Conservation (phyloP, 2,888 invertebrate genomes). For the Marronus borbonicus region DNA sequence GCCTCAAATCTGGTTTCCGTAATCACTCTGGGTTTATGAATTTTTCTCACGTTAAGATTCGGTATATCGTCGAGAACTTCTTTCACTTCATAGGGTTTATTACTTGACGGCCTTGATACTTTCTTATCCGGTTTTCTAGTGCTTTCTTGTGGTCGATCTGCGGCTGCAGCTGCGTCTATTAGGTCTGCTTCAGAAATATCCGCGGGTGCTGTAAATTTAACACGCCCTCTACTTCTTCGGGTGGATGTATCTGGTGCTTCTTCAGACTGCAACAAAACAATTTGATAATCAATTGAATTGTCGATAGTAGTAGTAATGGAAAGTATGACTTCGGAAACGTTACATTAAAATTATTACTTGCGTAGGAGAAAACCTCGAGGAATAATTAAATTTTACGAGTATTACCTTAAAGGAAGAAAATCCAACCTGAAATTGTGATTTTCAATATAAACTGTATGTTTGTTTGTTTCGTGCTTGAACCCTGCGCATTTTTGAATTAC, state of each 20-base stretch:
- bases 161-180: constrained; percentile 53
- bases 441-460: too few species aligned
- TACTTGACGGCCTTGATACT: constrained; percentile 55
- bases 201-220: constrained; percentile 64
- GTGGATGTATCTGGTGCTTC: constrained; percentile 58
- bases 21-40: constrained; percentile 62
- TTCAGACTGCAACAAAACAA: constrained; percentile 53
- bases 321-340: neutral
- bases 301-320: neutral
- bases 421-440: too few species aligned
- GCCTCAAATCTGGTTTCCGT: constrained; percentile 65
- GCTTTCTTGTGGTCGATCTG: constrained; percentile 36
- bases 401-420: too few species aligned
- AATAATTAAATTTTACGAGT: too few species aligned
- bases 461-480: too few species aligned
- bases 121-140: constrained; percentile 56
- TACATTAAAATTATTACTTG: neutral
- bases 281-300: too few species aligned
- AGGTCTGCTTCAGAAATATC: constrained; percentile 61
- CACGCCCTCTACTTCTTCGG: constrained; percentile 64
- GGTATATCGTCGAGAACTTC: constrained; percentile 67
- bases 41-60: constrained; percentile 60
- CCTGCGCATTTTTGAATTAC: too few species aligned
- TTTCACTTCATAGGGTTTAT: constrained; percentile 64
- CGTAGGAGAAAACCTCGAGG: too few species aligned